Percentiles rank a stretch among this genome's conserved stretches.
phyloP scores from a whole-genome alignment of 1,140 invertebrate genomes.

The Tribolium madens region DNA sequence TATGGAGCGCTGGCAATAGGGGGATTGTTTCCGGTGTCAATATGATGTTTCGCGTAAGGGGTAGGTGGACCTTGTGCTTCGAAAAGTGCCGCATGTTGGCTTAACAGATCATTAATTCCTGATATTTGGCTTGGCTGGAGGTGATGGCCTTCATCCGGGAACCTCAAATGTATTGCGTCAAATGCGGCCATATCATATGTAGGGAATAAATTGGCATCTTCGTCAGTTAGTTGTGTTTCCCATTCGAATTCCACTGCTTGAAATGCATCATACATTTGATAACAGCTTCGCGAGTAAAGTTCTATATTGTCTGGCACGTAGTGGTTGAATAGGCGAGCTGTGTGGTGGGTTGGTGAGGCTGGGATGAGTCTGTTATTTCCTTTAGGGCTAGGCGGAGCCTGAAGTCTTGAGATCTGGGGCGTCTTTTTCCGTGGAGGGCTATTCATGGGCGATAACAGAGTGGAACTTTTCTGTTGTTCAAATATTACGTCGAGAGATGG shows the following conservation, averaged over 20 bases:
- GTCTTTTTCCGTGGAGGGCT: not conserved
- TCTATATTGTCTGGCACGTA: not conserved
- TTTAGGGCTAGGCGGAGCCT: not conserved
- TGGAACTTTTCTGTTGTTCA: not conserved
- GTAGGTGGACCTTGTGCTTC: conserved; percentile 15
- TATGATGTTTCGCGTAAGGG: conserved; percentile 47
- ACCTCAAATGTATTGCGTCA: not conserved
- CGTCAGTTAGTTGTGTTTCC: not conserved
- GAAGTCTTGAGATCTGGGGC: not conserved
- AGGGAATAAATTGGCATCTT: not conserved
- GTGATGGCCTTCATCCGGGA: not conserved
- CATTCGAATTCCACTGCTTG: not conserved
- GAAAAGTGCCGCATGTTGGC: conserved; percentile 31
- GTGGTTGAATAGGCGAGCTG: not conserved
- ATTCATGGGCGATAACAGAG: not conserved
- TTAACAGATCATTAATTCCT: conserved; percentile 7
- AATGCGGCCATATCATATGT: not conserved
- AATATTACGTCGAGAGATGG: not conserved
- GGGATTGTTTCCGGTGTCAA: conserved; percentile 11
- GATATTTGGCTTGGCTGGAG: not conserved
- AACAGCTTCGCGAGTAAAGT: not conserved
- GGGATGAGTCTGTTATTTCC: not conserved
- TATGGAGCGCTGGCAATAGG: conserved; percentile 52
- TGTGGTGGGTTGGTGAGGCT: not conserved
- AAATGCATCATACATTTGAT: not conserved